Percentiles rank a stretch among this genome's conserved stretches.
phyloP scores from a whole-genome alignment of 2,113 vertebrate genomes.

The Rutilus rutilus region DNA sequence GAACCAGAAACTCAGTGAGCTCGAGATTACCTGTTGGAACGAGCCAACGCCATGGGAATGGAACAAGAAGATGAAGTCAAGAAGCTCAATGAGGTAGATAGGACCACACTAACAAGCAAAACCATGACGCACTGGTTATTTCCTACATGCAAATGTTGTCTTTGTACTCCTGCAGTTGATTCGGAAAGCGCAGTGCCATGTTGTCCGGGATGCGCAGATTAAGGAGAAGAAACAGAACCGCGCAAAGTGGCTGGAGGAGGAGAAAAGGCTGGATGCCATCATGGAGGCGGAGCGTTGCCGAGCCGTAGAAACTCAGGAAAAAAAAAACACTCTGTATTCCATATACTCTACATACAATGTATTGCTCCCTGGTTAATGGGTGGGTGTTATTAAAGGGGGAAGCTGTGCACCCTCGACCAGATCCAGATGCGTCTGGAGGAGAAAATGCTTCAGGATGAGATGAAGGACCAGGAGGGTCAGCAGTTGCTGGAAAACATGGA shows the following conservation, averaged over 20 bases:
- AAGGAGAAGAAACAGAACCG: slow-evolving; percentile 83
- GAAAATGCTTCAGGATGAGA: slow-evolving; percentile 68
- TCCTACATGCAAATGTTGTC: background rate
- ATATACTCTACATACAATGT: background rate
- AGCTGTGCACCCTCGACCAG: slow-evolving; percentile 79
- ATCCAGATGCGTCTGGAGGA: slow-evolving; percentile 79
- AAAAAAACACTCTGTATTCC: slow-evolving; percentile 49
- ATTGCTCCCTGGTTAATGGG: background rate
- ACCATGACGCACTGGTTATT: background rate
- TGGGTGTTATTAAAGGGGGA: slow-evolving; percentile 73
- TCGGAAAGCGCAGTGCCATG: slow-evolving; percentile 83
- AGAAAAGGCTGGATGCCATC: slow-evolving; percentile 82
- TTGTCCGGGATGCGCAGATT: slow-evolving; percentile 84
- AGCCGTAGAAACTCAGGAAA: slow-evolving; percentile 75
- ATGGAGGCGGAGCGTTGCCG: slow-evolving; percentile 85
- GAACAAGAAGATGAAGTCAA: slow-evolving; percentile 90
- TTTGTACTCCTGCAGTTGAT: slow-evolving; percentile 75
- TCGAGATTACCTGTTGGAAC: slow-evolving; percentile 80
- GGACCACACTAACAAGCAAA: background rate
- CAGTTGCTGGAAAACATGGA: slow-evolving; percentile 76
- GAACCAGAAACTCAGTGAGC: slow-evolving; percentile 75
- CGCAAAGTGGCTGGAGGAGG: slow-evolving; percentile 79
- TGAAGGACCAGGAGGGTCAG: slow-evolving; percentile 79
- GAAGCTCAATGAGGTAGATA: slow-evolving; percentile 79
- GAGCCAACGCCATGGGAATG: slow-evolving; percentile 74